Evolutionary conservation across 2,888 invertebrate species (phyloP).

Genomic region (Carpatolechia fugitivella): DNA sequence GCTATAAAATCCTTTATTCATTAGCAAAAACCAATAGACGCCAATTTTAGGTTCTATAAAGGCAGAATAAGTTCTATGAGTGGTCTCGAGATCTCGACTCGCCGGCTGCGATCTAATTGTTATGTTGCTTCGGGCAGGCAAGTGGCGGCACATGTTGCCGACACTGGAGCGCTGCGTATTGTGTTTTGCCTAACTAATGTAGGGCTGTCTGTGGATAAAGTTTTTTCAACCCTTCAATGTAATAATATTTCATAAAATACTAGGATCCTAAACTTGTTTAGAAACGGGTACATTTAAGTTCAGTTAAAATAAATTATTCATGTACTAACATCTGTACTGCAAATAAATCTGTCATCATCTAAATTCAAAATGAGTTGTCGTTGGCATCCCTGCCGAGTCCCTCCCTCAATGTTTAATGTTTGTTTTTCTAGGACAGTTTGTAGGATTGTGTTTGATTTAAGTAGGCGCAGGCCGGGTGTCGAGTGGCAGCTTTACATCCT

Average conservation of each 20-base stretch:
- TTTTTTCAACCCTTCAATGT: slow-evolving; percentile 47
- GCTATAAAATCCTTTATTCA: slow-evolving; percentile 2
- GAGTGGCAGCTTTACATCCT: slow-evolving; percentile 36
- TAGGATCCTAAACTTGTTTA: no score
- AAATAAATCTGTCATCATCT: slow-evolving; percentile 5
- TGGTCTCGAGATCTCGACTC: no score
- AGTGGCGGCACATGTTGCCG: slow-evolving; percentile 48
- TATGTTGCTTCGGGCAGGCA: slow-evolving; percentile 38
- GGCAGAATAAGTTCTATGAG: neutral
- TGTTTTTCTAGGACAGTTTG: slow-evolving; percentile 61
- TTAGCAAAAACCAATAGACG: slow-evolving; percentile 5
- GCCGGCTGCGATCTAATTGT: slow-evolving; percentile 64
- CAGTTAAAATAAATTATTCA: slow-evolving; percentile 24
- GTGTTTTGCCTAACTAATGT: slow-evolving; percentile 31
- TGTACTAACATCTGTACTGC: neutral
- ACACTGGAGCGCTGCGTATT: slow-evolving; percentile 29
- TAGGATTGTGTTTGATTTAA: slow-evolving; percentile 57
- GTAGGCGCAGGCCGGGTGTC: slow-evolving; percentile 37
- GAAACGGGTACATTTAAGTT: no score
- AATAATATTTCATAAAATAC: slow-evolving; percentile 45
- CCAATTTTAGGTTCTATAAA: neutral
- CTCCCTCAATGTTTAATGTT: slow-evolving; percentile 42
- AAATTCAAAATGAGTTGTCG: slow-evolving; percentile 11
- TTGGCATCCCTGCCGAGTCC: slow-evolving; percentile 31
- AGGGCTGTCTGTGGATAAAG: slow-evolving; percentile 53